phyloP scores from a whole-genome alignment of 2,888 invertebrate species.

The Pelosia muscerda region DNA sequence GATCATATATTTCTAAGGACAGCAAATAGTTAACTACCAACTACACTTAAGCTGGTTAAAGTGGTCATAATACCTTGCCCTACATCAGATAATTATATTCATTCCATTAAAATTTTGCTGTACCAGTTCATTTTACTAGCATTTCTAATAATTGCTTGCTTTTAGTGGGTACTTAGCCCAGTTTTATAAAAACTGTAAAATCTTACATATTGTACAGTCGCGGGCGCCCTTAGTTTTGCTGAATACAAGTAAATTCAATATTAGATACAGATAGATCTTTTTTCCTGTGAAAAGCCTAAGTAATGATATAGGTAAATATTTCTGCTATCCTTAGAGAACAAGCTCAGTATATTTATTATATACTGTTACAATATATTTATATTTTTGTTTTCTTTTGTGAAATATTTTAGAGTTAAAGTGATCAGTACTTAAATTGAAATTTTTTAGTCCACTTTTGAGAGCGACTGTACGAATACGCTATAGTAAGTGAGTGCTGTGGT shows the following conservation, averaged over 20 bases:
- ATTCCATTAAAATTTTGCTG: constrained; percentile 1
- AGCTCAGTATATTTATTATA: not conserved
- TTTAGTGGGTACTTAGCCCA: constrained; percentile 1
- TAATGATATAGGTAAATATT: no score
- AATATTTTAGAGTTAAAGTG: not conserved
- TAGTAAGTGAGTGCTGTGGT: not conserved
- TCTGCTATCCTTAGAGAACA: no score
- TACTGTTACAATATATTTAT: no score
- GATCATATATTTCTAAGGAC: not conserved
- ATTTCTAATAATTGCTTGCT: constrained; percentile 1
- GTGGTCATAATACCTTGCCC: not conserved
- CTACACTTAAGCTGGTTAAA: not conserved
- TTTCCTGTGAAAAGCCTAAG: no score
- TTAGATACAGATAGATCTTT: not conserved
- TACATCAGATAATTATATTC: not conserved
- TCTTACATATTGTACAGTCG: not conserved
- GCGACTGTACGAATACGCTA: not conserved
- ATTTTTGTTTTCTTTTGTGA: not conserved
- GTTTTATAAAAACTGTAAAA: constrained; percentile 1
- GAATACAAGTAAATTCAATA: not conserved
- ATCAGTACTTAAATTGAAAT: not conserved
- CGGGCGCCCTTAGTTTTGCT: no score
- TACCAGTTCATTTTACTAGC: not conserved
- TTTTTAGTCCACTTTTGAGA: not conserved
- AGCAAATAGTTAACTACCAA: not conserved